A percentile compares a stretch with the other conserved stretches of the same genome.
Conservation (phyloP, 1,140 invertebrate genomes). For the Riptortus pedestris region DNA sequence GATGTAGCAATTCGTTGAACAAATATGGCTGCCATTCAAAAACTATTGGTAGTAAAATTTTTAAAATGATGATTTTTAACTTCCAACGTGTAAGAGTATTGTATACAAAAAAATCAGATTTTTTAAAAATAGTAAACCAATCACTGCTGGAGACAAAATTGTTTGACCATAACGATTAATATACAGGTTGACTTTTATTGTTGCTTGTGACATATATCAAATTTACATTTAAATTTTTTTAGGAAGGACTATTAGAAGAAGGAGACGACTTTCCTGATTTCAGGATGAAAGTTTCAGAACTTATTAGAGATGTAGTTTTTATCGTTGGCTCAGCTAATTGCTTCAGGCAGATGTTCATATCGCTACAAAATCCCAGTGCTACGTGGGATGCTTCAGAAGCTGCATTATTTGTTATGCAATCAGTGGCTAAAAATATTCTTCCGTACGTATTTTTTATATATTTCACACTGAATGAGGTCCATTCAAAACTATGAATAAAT, state of each 20-base stretch:
- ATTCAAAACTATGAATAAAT: not conserved
- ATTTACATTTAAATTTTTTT: constrained; percentile 27
- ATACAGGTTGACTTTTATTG: no score
- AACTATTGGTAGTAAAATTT: no score
- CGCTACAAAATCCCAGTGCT: constrained; percentile 49
- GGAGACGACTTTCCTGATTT: constrained; percentile 81
- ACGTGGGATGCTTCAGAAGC: constrained; percentile 90
- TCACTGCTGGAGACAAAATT: no score
- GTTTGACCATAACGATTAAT: no score
- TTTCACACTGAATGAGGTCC: no score
- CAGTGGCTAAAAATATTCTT: constrained; percentile 88
- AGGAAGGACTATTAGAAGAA: constrained; percentile 80
- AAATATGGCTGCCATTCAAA: no score
- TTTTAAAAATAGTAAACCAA: no score
- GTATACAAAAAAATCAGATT: no score
- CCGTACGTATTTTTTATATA: constrained; percentile 63
- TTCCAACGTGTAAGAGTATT: no score
- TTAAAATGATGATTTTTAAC: no score
- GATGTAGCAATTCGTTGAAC: no score
- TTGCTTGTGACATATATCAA: no score
- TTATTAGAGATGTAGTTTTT: constrained; percentile 96
- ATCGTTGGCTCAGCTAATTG: constrained; percentile 86
- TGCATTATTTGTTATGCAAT: constrained; percentile 90
- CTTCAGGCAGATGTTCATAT: constrained; percentile 82
- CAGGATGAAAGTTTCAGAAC: constrained; percentile 74